A percentile compares a stretch with the other conserved stretches of the same genome.
Evolutionary conservation across 1,140 invertebrate genomes (phyloP).

Genomic region (Cheumatopsyche charites): DNA sequence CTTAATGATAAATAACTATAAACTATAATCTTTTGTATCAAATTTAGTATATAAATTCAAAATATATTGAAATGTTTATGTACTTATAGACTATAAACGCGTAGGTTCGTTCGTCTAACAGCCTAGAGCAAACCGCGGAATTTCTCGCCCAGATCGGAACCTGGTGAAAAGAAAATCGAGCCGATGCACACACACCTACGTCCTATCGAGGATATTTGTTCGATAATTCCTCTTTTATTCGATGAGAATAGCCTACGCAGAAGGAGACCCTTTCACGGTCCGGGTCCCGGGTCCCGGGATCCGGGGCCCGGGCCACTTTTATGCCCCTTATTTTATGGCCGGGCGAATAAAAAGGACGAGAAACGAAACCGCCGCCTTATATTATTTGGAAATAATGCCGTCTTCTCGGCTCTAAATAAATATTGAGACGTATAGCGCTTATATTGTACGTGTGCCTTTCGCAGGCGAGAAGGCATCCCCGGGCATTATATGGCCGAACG

Average conservation of each 20-base stretch:
- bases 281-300: background rate
- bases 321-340: conserved; percentile 18
- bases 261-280: conserved; percentile 8
- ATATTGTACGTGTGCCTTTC: background rate
- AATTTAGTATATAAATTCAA: no score
- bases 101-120: no score
- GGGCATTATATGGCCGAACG: conserved; percentile 9
- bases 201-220: background rate
- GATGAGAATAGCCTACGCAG: background rate
- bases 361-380: conserved; percentile 15
- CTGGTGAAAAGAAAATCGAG: no score
- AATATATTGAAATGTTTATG: no score
- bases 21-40: no score
- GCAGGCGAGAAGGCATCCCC: conserved; percentile 18
- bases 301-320: conserved; percentile 7
- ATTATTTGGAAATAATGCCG: conserved; percentile 24
- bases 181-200: no score
- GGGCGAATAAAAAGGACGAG: conserved; percentile 12
- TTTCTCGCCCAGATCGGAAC: no score
- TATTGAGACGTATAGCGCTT: no score
- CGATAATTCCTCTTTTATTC: conserved; percentile 22
- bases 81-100: no score
- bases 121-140: no score
- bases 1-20: no score
- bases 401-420: background rate